Conservation (phyloP, 2,113 vertebrate species). For the Elephantulus edwardii region DNA sequence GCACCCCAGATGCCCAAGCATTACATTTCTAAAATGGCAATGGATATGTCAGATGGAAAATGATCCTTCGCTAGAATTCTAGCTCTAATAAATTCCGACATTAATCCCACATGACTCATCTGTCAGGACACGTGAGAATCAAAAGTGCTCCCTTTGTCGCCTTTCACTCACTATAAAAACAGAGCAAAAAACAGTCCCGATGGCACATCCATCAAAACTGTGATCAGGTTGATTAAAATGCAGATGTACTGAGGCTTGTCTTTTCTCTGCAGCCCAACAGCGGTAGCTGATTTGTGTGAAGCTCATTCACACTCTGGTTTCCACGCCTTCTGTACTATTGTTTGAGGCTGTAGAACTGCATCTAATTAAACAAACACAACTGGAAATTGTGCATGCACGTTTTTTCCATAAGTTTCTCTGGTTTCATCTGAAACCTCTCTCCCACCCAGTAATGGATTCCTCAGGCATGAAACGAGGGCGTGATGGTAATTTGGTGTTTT, state of each 20-base stretch:
- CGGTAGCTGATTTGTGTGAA: slow-evolving; percentile 70
- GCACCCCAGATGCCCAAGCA: background rate
- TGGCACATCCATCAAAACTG: slow-evolving; percentile 79
- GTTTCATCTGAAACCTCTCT: slow-evolving; percentile 49
- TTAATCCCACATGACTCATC: slow-evolving; percentile 73
- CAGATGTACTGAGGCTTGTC: slow-evolving; percentile 65
- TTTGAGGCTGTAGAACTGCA: slow-evolving; percentile 55
- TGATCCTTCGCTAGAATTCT: slow-evolving; percentile 28
- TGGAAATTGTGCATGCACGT: slow-evolving; percentile 35
- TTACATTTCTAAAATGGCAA: slow-evolving; percentile 35
- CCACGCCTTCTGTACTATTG: slow-evolving; percentile 45
- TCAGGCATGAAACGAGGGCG: background rate
- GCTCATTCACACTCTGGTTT: slow-evolving; percentile 72
- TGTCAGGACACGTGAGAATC: slow-evolving; percentile 70
- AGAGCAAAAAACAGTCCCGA: slow-evolving; percentile 72
- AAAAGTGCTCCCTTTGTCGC: slow-evolving; percentile 77
- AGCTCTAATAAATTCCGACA: slow-evolving; percentile 59
- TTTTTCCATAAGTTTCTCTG: slow-evolving; percentile 45
- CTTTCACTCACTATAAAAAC: slow-evolving; percentile 74
- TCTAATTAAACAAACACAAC: slow-evolving; percentile 62
- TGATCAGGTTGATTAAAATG: slow-evolving; percentile 81
- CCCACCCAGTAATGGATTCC: background rate
- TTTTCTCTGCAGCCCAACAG: slow-evolving; percentile 75
- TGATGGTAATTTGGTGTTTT: slow-evolving; percentile 14
- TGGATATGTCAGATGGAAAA: slow-evolving; percentile 39